Percentiles rank a stretch among this genome's conserved stretches.
Conservation (phyloP, 2,888 invertebrate species). For the Ectropis crepuscularia region DNA sequence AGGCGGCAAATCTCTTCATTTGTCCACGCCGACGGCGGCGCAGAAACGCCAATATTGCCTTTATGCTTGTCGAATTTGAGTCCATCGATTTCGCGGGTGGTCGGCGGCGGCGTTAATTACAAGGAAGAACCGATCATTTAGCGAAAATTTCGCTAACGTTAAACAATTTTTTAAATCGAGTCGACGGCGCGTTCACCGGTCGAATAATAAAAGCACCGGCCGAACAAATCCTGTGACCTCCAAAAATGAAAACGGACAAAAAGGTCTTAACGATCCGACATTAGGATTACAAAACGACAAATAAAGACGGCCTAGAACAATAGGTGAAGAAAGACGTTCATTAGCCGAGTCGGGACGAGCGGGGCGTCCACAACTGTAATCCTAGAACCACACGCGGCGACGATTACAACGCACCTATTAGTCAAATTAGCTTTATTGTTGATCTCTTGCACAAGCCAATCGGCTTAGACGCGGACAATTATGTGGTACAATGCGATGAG, state of each 20-base stretch:
- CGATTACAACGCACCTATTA: slow-evolving; percentile 84
- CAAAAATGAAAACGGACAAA: slow-evolving; percentile 22
- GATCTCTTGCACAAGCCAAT: slow-evolving; percentile 76
- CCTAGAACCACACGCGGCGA: slow-evolving; percentile 82
- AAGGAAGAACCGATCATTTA: slow-evolving; percentile 77
- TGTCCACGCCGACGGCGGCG: slow-evolving; percentile 65
- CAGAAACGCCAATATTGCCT: slow-evolving; percentile 70
- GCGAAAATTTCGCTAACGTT: slow-evolving; percentile 79
- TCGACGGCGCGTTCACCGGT: slow-evolving; percentile 72
- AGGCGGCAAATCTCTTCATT: slow-evolving; percentile 68
- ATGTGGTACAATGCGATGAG: slow-evolving; percentile 81
- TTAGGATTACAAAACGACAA: slow-evolving; percentile 47
- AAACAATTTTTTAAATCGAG: slow-evolving; percentile 74
- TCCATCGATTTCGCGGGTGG: slow-evolving; percentile 77
- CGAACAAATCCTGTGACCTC: slow-evolving; percentile 32
- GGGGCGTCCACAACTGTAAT: slow-evolving; percentile 69
- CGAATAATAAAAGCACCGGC: slow-evolving; percentile 70
- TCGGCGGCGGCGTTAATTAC: slow-evolving; percentile 79
- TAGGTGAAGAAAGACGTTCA: slow-evolving; percentile 72
- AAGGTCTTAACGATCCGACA: slow-evolving; percentile 31
- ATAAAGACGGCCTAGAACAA: slow-evolving; percentile 71
- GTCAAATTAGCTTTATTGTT: slow-evolving; percentile 85
- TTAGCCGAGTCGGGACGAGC: slow-evolving; percentile 56
- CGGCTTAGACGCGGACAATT: slow-evolving; percentile 81
- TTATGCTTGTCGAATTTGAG: slow-evolving; percentile 67